Evolutionary conservation across 2,797 vertebrate species (phyloP), one percentile per base, ranked within the genome.

Genomic region (Chrosomus eos): DNA sequence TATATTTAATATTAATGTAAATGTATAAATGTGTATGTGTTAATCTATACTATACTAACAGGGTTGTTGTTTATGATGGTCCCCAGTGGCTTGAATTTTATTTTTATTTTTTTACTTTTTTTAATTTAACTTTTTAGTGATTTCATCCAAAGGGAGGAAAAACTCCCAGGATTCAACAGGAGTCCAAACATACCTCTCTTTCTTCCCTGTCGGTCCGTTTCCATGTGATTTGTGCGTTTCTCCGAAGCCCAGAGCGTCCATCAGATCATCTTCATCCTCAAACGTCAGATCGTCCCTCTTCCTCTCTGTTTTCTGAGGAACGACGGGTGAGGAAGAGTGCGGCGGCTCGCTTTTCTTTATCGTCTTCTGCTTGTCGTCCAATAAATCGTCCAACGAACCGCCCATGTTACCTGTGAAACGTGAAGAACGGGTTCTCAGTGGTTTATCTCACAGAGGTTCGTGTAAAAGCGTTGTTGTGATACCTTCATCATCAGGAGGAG

Each of bases 211-310:
- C 58, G 92, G 85, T 6, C 36, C 33, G 0, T 31, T 67, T 13
- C 92, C 92, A 73, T 89, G 92, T 85, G 90, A 91, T 87, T 91
- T 94, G 0, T 89, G 84, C 36, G 87, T 86, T 19, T 92, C 92
- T 88, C 87, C 93, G 88, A 97, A 95, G 33, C 96, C 97, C 16
- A 98, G 92, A 0, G 93, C 88, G 4, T 95, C 95, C 91, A 97
- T 95, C 10, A 98, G 81, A 84, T 97, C 95, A 0, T 97, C 96
- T 74, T 90, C 92, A 11, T 96, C 95, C 1, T 95, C 96, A 87
- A 98, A 98, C 0, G 76, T 90, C 16, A 96, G 74, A 4, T 95
- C 92, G 0, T 90, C 90, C 14, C 72, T 93, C 81, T 91, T 96
- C 60, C 88, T 94, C 40, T 92, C 88, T 62, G 86, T 91, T 71